Evolutionary conservation across 2,797 vertebrate genomes (phyloP), one percentile per base, ranked within the genome.

Genomic region (Octomys mimax): DNA sequence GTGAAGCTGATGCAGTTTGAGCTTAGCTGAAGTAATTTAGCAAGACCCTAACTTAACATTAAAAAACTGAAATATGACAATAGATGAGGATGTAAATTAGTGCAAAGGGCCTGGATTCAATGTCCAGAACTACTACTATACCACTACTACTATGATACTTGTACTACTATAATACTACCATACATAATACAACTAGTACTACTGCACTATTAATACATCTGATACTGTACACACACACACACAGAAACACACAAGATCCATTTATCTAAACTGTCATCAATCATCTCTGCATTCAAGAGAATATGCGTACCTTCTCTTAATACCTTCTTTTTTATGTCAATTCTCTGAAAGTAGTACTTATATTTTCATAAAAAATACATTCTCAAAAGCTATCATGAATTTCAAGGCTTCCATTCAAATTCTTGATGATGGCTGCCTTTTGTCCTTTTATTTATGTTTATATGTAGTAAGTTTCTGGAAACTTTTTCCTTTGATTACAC

Each of bases 331-430:
- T 94, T 52, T 42, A 80, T 57, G 36, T 71, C 39, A 62, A 8
- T 42, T 93, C 87, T 96, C 78, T 95, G 21, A 83, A 95, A 39
- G 86, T 89, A 62, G 21, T 87, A 79, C 14, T 79, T 73, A 39
- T 82, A 33, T 1, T 68, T 88, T 91, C 33, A 49, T 66, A 49
- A 71, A 71, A 11, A 71, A 42, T 42, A 42, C 42, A 42, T 42
- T 42, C 42, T 42, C 42, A 24, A 16, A 82, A 12, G 21, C 26
- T 73, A 1, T 86, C 49, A 57, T 70, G 46, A 66, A 80, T 71
- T 85, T 89, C 8, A 73, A 57, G 11, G 28, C 52, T 61, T 78
- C 90, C 68, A 36, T 93, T 46, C 66, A 79, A 61, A 57, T 73
- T 95, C 87, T 36, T 82, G 42, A 21, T 39, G 12, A 42, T 42